These are phyloP conservation scores for Catharus fuscescens DNA, from an alignment of 2,113 vertebrate genomes.

Conservation along the genomic window DNA sequence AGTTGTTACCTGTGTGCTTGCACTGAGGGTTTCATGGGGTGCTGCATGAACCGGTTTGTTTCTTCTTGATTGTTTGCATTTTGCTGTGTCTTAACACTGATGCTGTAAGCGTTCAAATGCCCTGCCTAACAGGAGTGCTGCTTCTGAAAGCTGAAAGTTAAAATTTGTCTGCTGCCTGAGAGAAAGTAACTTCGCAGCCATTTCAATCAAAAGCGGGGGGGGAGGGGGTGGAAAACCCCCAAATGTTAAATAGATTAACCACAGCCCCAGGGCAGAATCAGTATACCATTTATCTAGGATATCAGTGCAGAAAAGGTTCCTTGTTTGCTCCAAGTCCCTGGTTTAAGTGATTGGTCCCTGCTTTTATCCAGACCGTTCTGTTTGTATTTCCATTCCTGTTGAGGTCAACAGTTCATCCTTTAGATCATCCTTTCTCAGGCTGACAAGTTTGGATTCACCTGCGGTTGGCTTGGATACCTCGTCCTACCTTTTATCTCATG, in stretches of 20 bases:
- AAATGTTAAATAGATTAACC: not conserved
- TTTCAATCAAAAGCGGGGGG: not conserved
- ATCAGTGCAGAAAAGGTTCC: not conserved
- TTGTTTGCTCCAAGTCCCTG: not conserved
- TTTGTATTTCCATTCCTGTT: not conserved
- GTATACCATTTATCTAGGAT: not conserved
- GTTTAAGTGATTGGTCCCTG: not conserved
- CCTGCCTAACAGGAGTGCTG: not conserved
- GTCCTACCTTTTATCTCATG: not conserved
- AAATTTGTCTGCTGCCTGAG: not conserved
- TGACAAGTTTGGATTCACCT: not conserved
- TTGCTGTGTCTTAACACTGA: not conserved
- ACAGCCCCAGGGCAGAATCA: not conserved
- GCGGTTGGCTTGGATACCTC: not conserved
- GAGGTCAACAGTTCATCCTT: conserved; percentile 28
- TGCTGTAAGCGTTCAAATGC: not conserved
- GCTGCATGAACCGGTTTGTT: not conserved
- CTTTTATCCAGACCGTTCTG: not conserved
- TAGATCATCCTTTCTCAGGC: not conserved
- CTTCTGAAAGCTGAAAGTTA: not conserved
- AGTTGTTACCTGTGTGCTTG: not conserved
- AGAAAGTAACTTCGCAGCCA: not conserved
- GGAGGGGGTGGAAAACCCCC: not conserved
- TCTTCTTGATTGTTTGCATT: not conserved
- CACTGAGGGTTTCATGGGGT: not conserved